These are phyloP conservation scores for Parazoanthus swiftii DNA, from an alignment of 92 coral and sea anemone species.

Conservation along the genomic window DNA sequence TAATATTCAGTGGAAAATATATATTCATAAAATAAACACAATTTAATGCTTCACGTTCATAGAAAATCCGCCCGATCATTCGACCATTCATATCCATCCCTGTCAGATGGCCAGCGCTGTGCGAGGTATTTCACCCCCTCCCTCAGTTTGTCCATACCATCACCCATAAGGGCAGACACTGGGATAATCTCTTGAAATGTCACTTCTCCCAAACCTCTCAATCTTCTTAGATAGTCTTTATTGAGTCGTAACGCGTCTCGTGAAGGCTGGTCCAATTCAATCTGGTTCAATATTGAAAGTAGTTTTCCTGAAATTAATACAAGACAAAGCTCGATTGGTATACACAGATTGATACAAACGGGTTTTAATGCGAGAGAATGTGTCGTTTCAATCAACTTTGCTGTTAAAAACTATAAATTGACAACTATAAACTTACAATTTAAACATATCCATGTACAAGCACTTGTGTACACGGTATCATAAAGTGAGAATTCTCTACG, in stretches of 20 bases:
- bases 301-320: slow-evolving; percentile 12
- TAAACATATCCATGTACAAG: too few species aligned
- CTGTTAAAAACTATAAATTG: too few species aligned
- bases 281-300: slow-evolving; percentile 4
- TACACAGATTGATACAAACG: too few species aligned
- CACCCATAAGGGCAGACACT: slow-evolving; percentile 65
- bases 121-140: slow-evolving; percentile 55
- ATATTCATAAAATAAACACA: neutral
- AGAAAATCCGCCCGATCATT: neutral
- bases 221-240: slow-evolving; percentile 32
- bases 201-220: slow-evolving; percentile 37
- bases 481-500: too few species aligned
- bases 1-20: too few species aligned
- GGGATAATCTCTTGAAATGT: slow-evolving; percentile 67
- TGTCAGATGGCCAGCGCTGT: neutral
- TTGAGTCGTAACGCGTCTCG: slow-evolving; percentile 5
- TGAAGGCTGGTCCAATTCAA: slow-evolving; percentile 29
- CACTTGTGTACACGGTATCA: too few species aligned
- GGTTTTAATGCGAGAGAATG: too few species aligned
- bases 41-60: neutral
- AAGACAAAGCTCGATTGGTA: neutral
- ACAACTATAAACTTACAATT: too few species aligned
- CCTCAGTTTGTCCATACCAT: slow-evolving; percentile 64
- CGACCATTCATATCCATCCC: too few species aligned
- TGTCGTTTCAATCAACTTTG: too few species aligned